Percentiles rank a stretch among this genome's conserved stretches.
Evolutionary conservation across 2,888 invertebrate genomes (phyloP).

Genomic region (Acleris literana): DNA sequence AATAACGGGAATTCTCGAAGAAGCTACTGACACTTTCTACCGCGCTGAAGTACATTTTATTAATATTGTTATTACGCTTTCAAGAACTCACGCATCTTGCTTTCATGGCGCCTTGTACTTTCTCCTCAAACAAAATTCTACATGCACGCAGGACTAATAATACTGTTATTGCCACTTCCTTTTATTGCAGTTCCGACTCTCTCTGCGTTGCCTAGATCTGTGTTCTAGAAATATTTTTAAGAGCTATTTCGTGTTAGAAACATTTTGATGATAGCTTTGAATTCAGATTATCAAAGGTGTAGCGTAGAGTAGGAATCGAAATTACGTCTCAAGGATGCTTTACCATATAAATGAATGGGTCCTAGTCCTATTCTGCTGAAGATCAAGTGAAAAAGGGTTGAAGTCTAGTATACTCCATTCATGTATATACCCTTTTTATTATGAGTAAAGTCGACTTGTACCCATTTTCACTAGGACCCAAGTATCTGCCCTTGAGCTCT

Average conservation of each 20-base stretch:
- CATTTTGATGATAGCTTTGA: not conserved
- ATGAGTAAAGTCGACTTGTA: too few relatives aligned
- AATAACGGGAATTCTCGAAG: slow-evolving; percentile 14
- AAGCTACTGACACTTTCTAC: slow-evolving; percentile 2
- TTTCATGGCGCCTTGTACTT: slow-evolving; percentile 11
- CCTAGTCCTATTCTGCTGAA: too few relatives aligned
- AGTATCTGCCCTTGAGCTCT: too few relatives aligned
- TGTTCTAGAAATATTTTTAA: not conserved
- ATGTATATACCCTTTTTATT: too few relatives aligned
- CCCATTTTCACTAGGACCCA: too few relatives aligned
- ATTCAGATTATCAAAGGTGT: too few relatives aligned
- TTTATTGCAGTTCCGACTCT: slow-evolving; percentile 15
- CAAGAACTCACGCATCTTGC: slow-evolving; percentile 15
- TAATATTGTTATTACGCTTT: slow-evolving; percentile 32
- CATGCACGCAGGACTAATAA: not conserved
- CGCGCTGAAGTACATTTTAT: slow-evolving; percentile 6
- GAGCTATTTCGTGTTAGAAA: not conserved
- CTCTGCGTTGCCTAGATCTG: slow-evolving; percentile 6
- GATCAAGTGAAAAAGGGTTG: too few relatives aligned
- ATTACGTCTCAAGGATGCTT: too few relatives aligned
- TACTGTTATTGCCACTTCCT: not conserved
- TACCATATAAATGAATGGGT: too few relatives aligned
- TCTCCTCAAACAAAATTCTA: slow-evolving; percentile 5
- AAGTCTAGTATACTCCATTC: too few relatives aligned
- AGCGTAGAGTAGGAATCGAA: too few relatives aligned